Percentiles rank a stretch among this genome's conserved stretches.
These are phyloP conservation scores for Yponomeuta sedellus DNA, from an alignment of 2,888 invertebrate species.

Conservation along the genomic window DNA sequence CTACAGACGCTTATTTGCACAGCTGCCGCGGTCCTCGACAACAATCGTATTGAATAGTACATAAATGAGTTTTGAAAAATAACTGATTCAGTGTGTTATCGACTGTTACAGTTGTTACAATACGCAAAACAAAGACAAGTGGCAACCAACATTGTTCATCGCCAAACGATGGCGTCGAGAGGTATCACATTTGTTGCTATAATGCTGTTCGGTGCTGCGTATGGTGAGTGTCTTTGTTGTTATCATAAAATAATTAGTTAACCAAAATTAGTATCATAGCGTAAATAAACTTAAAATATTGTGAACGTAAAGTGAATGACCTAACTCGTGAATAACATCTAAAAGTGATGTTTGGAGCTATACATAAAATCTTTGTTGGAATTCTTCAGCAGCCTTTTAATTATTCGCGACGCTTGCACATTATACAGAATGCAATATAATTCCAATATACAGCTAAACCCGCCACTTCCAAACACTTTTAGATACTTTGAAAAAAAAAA, in stretches of 20 bases:
- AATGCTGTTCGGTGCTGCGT: conserved; percentile 29
- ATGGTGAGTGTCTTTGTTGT: conserved; percentile 36
- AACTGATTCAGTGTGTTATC: conserved; percentile 39
- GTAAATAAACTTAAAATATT: background rate
- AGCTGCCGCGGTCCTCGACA: conserved; percentile 35
- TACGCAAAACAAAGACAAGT: conserved; percentile 19
- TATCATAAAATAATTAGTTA: conserved; percentile 1
- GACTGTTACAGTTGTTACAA: conserved; percentile 31
- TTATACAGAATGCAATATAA: too few relatives aligned
- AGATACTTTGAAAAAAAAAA: too few relatives aligned
- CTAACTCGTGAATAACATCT: background rate
- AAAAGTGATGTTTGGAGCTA: too few relatives aligned
- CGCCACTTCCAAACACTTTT: too few relatives aligned
- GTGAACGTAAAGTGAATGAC: background rate
- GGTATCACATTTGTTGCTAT: conserved; percentile 30
- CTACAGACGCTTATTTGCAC: conserved; percentile 41
- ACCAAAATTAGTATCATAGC: conserved; percentile 12
- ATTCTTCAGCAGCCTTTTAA: too few relatives aligned
- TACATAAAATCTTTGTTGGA: too few relatives aligned
- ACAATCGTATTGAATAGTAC: conserved; percentile 45
- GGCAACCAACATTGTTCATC: conserved; percentile 21
- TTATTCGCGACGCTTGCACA: too few relatives aligned
- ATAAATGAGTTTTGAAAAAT: conserved; percentile 42
- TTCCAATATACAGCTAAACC: too few relatives aligned
- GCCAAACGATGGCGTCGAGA: conserved; percentile 42